These are phyloP conservation scores for Nasalis larvatus DNA, from an alignment of 2,113 vertebrate genomes.

Conservation along the genomic window DNA sequence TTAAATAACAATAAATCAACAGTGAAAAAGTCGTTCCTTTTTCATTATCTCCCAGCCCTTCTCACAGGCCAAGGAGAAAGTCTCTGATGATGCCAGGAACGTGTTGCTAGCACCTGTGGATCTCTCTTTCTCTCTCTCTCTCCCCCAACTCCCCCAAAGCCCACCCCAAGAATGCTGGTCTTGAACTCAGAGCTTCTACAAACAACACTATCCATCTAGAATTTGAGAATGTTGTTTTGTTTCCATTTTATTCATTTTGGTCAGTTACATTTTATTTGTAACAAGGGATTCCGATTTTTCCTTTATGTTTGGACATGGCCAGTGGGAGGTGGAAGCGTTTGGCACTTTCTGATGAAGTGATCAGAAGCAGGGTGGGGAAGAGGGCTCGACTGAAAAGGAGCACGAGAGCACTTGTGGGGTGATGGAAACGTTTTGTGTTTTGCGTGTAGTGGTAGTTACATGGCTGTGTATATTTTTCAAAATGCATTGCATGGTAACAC, in stretches of 20 bases:
- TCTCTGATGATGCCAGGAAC: neutral
- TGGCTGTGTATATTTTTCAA: neutral
- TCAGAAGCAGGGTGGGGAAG: neutral
- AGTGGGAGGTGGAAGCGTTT: neutral
- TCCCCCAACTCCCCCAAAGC: too few species aligned
- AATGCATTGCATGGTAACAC: neutral
- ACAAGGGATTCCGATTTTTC: neutral
- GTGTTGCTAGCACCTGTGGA: neutral
- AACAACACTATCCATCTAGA: neutral
- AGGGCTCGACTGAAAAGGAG: neutral
- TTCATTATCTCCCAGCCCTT: neutral
- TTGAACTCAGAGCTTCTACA: neutral
- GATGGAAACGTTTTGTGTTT: neutral
- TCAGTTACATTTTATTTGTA: neutral
- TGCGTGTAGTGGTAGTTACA: neutral
- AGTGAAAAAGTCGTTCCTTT: neutral
- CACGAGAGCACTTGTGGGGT: neutral
- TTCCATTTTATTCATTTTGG: neutral
- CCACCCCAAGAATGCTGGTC: neutral
- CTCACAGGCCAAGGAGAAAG: neutral
- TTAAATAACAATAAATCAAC: neutral
- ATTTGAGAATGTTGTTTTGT: neutral
- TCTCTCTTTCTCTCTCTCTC: neutral
- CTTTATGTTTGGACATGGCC: neutral
- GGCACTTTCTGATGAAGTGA: neutral